Conservation (phyloP, 2,113 vertebrate genomes). For the Pipra filicauda region DNA sequence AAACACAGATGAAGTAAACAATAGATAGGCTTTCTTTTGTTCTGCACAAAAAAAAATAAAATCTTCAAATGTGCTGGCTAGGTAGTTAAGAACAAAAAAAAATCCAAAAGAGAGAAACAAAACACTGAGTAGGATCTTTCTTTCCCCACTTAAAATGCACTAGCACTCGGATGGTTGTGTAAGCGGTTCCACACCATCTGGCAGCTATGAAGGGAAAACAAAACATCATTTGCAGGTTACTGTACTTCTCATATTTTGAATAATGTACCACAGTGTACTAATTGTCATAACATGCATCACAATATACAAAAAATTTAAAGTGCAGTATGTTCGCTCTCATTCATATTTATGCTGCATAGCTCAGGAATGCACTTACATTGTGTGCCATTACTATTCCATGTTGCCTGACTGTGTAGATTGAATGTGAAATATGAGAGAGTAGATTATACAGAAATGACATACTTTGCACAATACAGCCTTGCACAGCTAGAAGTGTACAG, state of each 20-base stretch:
- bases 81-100: background rate
- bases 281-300: conserved; percentile 20
- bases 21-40: background rate
- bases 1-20: background rate
- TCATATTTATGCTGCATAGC: conserved; percentile 34
- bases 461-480: background rate
- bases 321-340: background rate
- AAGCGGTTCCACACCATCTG: conserved; percentile 59
- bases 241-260: conserved; percentile 36
- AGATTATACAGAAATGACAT: background rate
- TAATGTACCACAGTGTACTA: conserved; percentile 34
- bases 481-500: background rate
- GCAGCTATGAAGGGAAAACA: conserved; percentile 48
- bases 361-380: background rate
- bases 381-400: background rate
- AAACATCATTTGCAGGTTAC: conserved; percentile 56
- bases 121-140: background rate
- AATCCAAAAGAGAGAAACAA: background rate
- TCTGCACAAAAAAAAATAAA: background rate
- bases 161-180: background rate
- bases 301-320: conserved; percentile 41
- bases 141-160: conserved; percentile 45
- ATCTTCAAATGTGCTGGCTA: background rate
- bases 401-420: background rate
- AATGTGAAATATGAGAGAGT: background rate